Conservation (phyloP, 2,113 vertebrate genomes). For the Myiagra hebetior region DNA sequence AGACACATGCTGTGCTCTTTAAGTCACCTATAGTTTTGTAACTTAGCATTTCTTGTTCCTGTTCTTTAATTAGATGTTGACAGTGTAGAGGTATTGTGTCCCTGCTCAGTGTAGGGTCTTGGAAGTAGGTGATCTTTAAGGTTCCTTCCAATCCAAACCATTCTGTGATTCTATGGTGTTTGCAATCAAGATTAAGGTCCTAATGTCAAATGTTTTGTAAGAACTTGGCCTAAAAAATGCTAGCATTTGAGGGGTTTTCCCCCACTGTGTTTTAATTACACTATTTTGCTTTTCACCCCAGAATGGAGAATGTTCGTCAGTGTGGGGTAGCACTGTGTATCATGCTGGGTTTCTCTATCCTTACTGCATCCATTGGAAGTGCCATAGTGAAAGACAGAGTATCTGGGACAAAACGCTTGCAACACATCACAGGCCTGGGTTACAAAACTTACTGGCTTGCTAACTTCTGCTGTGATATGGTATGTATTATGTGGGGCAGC, state of each 20-base stretch:
- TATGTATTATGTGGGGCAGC: constrained; percentile 12
- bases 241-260: accelerated
- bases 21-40: background rate
- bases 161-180: background rate
- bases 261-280: background rate
- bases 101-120: background rate
- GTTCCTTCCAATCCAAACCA: background rate
- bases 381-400: constrained; percentile 63
- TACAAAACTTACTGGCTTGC: constrained; percentile 71
- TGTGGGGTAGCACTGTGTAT: constrained; percentile 75
- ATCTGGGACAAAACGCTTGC: constrained; percentile 66
- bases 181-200: background rate
- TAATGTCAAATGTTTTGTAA: background rate
- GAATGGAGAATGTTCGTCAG: constrained; percentile 75
- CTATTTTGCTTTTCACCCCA: background rate
- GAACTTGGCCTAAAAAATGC: background rate
- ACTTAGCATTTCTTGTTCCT: background rate
- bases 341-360: constrained; percentile 72
- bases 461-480: constrained; percentile 75
- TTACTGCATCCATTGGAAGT: constrained; percentile 63
- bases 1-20: background rate
- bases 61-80: background rate
- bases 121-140: accelerated
- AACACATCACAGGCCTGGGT: constrained; percentile 71
- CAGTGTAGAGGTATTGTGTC: background rate